Conservation (phyloP, 2,797 vertebrate species). For the Poliocrania exsul region DNA sequence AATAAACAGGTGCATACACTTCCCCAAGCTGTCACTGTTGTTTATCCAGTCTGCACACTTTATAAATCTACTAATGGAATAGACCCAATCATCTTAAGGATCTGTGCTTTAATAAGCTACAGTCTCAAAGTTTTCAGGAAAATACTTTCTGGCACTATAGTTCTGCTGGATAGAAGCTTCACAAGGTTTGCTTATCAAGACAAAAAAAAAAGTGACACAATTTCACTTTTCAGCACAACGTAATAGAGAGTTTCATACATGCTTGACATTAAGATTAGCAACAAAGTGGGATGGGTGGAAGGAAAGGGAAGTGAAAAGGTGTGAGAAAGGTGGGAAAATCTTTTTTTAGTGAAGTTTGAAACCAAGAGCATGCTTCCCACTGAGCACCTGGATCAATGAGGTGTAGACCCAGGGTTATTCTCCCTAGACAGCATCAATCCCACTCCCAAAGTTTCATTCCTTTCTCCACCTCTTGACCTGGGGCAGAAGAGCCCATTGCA, state of each 20-base stretch:
- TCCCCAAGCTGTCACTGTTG: slow-evolving; percentile 78
- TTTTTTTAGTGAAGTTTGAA: background rate
- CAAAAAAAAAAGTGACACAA: slow-evolving; percentile 7
- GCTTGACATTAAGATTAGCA: background rate
- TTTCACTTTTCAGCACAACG: slow-evolving; percentile 3
- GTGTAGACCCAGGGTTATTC: background rate
- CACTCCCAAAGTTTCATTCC: background rate
- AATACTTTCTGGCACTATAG: slow-evolving; percentile 65
- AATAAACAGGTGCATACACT: slow-evolving; percentile 79
- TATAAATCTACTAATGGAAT: slow-evolving; percentile 74
- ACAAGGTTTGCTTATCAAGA: slow-evolving; percentile 51
- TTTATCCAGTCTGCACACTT: slow-evolving; percentile 74
- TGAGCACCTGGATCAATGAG: fast-evolving
- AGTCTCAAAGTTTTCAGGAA: slow-evolving; percentile 69
- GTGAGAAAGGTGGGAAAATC: background rate
- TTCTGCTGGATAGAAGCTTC: slow-evolving; percentile 34
- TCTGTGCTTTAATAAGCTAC: slow-evolving; percentile 65
- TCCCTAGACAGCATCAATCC: background rate
- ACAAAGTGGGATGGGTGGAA: background rate
- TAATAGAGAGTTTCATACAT: background rate
- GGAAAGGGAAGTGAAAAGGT: background rate
- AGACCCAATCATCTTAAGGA: slow-evolving; percentile 68
- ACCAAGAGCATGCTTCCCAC: background rate
- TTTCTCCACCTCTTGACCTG: background rate
- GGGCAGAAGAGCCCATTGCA: fast-evolving